Evolutionary conservation across 2,888 invertebrate genomes (phyloP).

Genomic region (Himalopsyche kuldschensis): DNA sequence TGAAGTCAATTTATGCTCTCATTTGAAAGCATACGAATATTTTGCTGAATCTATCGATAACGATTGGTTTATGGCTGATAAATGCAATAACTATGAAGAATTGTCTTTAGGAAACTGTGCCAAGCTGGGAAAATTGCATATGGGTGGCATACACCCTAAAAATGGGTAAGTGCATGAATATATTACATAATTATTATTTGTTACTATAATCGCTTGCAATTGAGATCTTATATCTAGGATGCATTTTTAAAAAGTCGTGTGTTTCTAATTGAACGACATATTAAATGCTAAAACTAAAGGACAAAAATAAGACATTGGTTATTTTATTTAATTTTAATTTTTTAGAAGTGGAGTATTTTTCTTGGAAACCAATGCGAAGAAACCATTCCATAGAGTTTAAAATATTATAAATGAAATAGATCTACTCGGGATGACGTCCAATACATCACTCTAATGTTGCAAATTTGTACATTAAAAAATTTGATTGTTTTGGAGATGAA

Average conservation of each 20-base stretch:
- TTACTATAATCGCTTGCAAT: background rate
- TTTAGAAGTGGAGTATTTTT: conserved; percentile 47
- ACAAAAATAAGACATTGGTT: no score
- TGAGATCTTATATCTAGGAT: background rate
- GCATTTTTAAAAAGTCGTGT: no score
- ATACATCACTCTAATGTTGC: no score
- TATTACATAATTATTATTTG: background rate
- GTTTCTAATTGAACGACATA: no score
- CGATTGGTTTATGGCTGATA: conserved; percentile 48
- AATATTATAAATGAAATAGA: no score
- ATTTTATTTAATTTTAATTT: conserved; percentile 12
- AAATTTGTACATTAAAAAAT: no score
- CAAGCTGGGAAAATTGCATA: conserved; percentile 44
- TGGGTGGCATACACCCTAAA: conserved; percentile 50
- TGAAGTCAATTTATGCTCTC: background rate
- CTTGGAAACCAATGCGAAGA: conserved; percentile 47
- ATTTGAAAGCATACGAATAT: conserved; percentile 7
- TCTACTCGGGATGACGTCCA: no score
- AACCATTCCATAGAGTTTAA: conserved; percentile 42
- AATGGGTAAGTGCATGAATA: conserved; percentile 44
- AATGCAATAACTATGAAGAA: conserved; percentile 47
- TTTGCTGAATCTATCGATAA: conserved; percentile 39
- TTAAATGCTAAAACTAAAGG: background rate
- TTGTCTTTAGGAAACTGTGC: conserved; percentile 46
- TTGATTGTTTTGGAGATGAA: no score